Base-by-base conservation (phyloP, 1,140 invertebrate species). In the Drosophila nigrodunni region DNA sequence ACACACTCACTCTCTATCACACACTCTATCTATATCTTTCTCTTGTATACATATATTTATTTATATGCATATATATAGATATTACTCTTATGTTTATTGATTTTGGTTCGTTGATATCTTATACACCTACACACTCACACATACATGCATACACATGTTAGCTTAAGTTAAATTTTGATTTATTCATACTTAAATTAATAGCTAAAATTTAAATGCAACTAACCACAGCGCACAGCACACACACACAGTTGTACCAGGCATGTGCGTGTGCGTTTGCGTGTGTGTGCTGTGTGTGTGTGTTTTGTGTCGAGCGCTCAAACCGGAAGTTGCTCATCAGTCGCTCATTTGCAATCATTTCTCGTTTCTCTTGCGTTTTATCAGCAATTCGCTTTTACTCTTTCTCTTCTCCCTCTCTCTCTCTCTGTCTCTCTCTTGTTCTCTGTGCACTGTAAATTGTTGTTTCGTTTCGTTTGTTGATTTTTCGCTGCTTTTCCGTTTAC, bases 151-250 rank as follows among this genome's bases (percentile, higher is more conserved):
- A 30, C 74, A 69, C 60, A 49, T 39, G 69, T 74, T 78, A 79
- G 66, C 81, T 78, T 82, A 82, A 79, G 70, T 73, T 88, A 87
- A 87, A 72, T 88, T 82, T 77, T 73, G 70, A 76, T 86, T 88
- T 82, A 78, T 76, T 78, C 82, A 82, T 79, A 87, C 72, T 82
- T 79, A 75, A 88, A 88, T 89, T 89, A 88, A 89, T 88, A 88
- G 83, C 83, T 62, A 80, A 80, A 74, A 83, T 87, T 78, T 61
- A 80, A 30, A 87, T 78, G 60, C 74, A 83, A 80, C 83, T 82
- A 87, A 74, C 73, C 61, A 64, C 61, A 64, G 10, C 25, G 25
- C 25, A 30, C 67, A 49, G 41, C 50, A 47, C 37, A 54, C 55
- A 82, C 69, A 25, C 60, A 55, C 50, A 30, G 25, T 5, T 30